phyloP scores from a whole-genome alignment of 2,113 vertebrate species.

The Pleuronectes platessa region DNA sequence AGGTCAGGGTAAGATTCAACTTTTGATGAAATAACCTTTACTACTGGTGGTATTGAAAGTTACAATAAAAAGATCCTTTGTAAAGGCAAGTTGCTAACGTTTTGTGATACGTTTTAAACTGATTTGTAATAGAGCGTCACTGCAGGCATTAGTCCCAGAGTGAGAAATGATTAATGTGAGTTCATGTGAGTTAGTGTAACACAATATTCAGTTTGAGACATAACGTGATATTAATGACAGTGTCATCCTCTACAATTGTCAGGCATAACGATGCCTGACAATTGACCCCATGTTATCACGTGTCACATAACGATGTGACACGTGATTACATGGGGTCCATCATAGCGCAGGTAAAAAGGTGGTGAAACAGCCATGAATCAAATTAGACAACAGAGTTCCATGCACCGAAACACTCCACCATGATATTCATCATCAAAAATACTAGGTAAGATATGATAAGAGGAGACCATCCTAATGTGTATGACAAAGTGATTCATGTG shows the following conservation, averaged over 20 bases:
- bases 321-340: neutral
- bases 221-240: neutral
- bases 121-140: neutral
- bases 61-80: neutral
- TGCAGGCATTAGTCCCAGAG: neutral
- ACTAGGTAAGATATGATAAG: neutral
- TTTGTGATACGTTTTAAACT: neutral
- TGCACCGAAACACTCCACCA: too few species aligned
- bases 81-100: neutral
- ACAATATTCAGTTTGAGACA: neutral
- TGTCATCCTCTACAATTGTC: neutral
- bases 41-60: too few species aligned
- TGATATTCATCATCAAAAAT: neutral
- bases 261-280: neutral
- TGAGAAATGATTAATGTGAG: neutral
- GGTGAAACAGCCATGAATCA: neutral
- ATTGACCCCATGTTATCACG: too few species aligned
- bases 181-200: neutral
- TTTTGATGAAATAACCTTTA: too few species aligned
- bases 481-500: slow-evolving; percentile 48
- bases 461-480: neutral
- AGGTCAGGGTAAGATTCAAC: too few species aligned
- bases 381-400: too few species aligned
- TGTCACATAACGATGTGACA: neutral
- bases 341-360: neutral